Conservation (phyloP, 2,888 invertebrate species). For the Chelonus formosanus region DNA sequence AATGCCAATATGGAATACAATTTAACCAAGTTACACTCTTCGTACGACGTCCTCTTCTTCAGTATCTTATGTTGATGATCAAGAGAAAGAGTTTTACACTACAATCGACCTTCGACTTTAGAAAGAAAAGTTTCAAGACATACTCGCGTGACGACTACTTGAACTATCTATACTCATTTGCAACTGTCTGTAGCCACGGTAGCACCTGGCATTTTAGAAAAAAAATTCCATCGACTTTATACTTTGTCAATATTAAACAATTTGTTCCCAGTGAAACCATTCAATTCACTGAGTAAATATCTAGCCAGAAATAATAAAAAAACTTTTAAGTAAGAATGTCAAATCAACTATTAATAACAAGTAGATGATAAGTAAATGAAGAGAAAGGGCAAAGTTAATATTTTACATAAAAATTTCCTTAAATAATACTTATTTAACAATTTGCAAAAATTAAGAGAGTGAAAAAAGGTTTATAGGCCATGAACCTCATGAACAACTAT, state of each 20-base stretch:
- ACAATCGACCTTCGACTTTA: constrained; percentile 30
- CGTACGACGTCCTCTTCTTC: too few relatives aligned
- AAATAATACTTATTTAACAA: not conserved
- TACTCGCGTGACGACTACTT: constrained; percentile 32
- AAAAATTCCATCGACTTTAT: constrained; percentile 33
- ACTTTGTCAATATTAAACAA: constrained; percentile 32
- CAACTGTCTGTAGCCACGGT: constrained; percentile 29
- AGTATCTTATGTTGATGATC: too few relatives aligned
- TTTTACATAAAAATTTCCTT: not conserved
- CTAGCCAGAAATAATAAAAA: too few relatives aligned
- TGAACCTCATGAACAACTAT: constrained; percentile 14
- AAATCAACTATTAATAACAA: too few relatives aligned
- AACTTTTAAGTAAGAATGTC: too few relatives aligned
- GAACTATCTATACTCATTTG: constrained; percentile 24
- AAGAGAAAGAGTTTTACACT: constrained; percentile 15
- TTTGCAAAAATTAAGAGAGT: too few relatives aligned
- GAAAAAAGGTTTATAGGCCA: constrained; percentile 19
- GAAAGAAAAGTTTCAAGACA: constrained; percentile 25
- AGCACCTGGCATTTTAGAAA: constrained; percentile 42
- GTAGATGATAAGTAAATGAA: too few relatives aligned
- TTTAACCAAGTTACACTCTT: too few relatives aligned
- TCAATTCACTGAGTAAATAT: not conserved
- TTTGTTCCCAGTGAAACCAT: not conserved
- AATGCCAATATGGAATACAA: constrained; percentile 17
- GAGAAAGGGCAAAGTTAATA: too few relatives aligned